A percentile compares a stretch with the other conserved stretches of the same genome.
phyloP scores from a whole-genome alignment of 1,140 invertebrate genomes.

The Meloidogyne exigua region DNA sequence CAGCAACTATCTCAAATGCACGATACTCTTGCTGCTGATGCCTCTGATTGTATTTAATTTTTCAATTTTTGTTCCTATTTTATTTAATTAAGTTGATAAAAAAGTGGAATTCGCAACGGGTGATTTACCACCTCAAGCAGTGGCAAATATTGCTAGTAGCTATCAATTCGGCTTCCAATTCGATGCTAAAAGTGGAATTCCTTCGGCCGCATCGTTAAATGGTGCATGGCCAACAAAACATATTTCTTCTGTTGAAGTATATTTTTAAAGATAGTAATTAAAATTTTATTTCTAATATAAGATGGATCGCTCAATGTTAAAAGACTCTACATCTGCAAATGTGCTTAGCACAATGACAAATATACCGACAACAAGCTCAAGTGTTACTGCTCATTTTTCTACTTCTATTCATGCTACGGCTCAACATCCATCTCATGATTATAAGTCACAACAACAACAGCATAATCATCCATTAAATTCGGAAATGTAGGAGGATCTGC shows the following conservation, averaged over 20 bases:
- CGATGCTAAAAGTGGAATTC: neutral
- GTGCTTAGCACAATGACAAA: slow-evolving; percentile 20
- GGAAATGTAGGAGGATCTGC: slow-evolving; percentile 7
- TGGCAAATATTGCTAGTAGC: neutral
- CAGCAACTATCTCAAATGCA: slow-evolving; percentile 14
- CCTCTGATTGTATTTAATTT: neutral
- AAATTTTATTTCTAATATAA: neutral
- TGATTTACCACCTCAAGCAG: slow-evolving; percentile 1
- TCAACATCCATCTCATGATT: neutral
- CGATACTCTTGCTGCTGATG: slow-evolving; percentile 7
- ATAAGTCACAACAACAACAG: slow-evolving; percentile 18
- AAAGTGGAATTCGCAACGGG: slow-evolving; percentile 25
- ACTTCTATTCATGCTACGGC: neutral
- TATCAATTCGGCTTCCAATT: slow-evolving; percentile 27
- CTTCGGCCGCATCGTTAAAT: neutral
- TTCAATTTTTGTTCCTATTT: neutral
- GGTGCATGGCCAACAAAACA: slow-evolving; percentile 12
- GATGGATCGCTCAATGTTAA: slow-evolving; percentile 15
- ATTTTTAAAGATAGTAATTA: neutral
- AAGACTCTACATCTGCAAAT: slow-evolving; percentile 13
- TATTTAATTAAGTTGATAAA: slow-evolving; percentile 12
- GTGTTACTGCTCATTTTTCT: slow-evolving; percentile 16
- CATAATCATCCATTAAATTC: neutral
- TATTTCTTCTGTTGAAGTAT: slow-evolving; percentile 19
- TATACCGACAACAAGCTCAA: slow-evolving; percentile 28